Conservation (phyloP, 1,140 invertebrate species). For the Listronotus oregonensis region DNA sequence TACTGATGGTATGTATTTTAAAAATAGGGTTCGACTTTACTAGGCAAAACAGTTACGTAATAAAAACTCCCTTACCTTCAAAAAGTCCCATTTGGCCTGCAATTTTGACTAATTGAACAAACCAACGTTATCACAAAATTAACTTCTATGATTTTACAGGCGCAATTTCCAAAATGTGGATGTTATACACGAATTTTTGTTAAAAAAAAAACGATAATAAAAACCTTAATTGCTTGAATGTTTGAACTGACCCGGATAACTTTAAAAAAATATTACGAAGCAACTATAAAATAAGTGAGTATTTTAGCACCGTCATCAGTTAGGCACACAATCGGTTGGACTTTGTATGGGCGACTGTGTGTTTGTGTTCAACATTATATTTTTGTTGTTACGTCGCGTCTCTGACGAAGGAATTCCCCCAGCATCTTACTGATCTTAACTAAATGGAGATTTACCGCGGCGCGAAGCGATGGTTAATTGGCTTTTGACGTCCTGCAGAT, state of each 20-base stretch:
- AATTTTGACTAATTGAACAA: constrained; percentile 1
- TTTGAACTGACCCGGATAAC: constrained; percentile 29
- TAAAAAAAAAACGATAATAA: too few relatives aligned
- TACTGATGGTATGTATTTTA: too few relatives aligned
- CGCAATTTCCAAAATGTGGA: constrained; percentile 3
- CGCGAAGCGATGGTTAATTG: too few relatives aligned
- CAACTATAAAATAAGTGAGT: constrained; percentile 7
- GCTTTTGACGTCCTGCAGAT: too few relatives aligned
- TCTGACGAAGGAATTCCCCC: constrained; percentile 18
- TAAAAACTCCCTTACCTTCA: constrained; percentile 11
- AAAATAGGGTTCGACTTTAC: too few relatives aligned
- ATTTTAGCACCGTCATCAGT: constrained; percentile 26
- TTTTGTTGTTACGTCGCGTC: constrained; percentile 18
- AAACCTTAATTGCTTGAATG: background rate
- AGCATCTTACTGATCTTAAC: constrained; percentile 19
- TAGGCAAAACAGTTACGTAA: too few relatives aligned
- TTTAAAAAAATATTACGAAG: constrained; percentile 21
- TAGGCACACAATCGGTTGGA: constrained; percentile 18
- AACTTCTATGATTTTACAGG: background rate
- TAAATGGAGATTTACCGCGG: constrained; percentile 5
- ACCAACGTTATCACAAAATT: background rate
- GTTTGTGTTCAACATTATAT: constrained; percentile 24
- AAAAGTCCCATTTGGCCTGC: constrained; percentile 25
- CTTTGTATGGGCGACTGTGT: constrained; percentile 30
- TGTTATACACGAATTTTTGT: too few relatives aligned